These are phyloP conservation scores for Siderastrea siderea DNA, from an alignment of 92 coral and sea anemone genomes.

Conservation along the genomic window DNA sequence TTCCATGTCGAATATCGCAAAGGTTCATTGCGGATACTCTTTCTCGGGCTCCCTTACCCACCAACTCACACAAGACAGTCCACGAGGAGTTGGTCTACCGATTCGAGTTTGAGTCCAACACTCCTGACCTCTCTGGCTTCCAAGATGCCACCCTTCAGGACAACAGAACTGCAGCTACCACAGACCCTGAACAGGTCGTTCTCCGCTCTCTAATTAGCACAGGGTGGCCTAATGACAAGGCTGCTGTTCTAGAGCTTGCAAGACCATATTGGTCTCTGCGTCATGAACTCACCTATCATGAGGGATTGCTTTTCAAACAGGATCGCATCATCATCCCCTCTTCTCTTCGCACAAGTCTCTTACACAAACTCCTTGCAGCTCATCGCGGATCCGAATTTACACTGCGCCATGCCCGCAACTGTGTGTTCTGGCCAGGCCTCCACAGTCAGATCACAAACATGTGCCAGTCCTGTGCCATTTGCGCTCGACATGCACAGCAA, in stretches of 20 bases:
- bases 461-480: too few species aligned
- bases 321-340: constrained; percentile 25
- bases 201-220: background rate
- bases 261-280: constrained; percentile 65
- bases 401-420: too few species aligned
- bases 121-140: constrained; percentile 49
- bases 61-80: constrained; percentile 20
- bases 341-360: too few species aligned
- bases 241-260: constrained; percentile 31
- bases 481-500: too few species aligned
- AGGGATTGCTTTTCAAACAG: constrained; percentile 65
- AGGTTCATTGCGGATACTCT: constrained; percentile 49
- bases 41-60: constrained; percentile 29
- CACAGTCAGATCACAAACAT: too few species aligned
- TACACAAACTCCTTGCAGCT: too few species aligned
- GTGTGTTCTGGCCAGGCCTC: too few species aligned
- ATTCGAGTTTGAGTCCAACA: constrained; percentile 26
- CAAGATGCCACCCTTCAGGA: constrained; percentile 28
- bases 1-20: background rate
- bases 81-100: constrained; percentile 19
- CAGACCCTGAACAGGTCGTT: constrained; percentile 34
- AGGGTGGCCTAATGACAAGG: too few species aligned
- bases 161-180: background rate
- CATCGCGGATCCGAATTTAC: too few species aligned
- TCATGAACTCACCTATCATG: constrained; percentile 18